phyloP scores from a whole-genome alignment of 2,113 vertebrate genomes.

The Drymodes brunneopygia region DNA sequence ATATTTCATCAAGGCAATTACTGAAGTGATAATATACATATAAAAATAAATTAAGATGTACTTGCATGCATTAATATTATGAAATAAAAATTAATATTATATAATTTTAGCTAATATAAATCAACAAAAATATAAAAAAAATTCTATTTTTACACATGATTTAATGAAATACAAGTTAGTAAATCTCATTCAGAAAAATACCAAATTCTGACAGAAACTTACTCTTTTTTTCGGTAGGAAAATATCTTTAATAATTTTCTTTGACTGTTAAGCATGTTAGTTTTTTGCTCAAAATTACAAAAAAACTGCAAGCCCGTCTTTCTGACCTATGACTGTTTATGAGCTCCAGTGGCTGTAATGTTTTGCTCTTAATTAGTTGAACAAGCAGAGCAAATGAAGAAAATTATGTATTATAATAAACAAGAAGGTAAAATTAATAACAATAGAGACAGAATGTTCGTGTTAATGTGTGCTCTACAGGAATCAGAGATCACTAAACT shows the following conservation, averaged over 20 bases:
- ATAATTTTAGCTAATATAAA: neutral
- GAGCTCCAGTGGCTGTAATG: neutral
- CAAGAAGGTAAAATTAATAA: neutral
- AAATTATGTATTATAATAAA: neutral
- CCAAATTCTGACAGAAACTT: neutral
- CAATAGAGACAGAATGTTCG: neutral
- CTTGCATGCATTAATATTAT: neutral
- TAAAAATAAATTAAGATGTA: neutral
- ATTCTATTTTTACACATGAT: neutral
- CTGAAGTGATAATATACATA: neutral
- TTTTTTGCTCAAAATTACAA: neutral
- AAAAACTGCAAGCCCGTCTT: neutral
- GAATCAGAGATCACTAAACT: neutral
- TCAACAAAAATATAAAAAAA: neutral
- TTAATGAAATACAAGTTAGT: neutral
- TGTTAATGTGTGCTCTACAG: neutral
- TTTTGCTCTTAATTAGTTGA: neutral
- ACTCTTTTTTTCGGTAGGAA: neutral
- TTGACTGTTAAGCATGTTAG: neutral
- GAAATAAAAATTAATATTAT: neutral
- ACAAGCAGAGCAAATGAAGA: neutral
- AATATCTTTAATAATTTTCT: neutral
- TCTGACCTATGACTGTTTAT: neutral
- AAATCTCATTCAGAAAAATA: neutral
- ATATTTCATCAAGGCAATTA: slow-evolving; percentile 1